phyloP scores from a whole-genome alignment of 64 coral and sea anemone genomes.

The Exaiptasia diaphana region DNA sequence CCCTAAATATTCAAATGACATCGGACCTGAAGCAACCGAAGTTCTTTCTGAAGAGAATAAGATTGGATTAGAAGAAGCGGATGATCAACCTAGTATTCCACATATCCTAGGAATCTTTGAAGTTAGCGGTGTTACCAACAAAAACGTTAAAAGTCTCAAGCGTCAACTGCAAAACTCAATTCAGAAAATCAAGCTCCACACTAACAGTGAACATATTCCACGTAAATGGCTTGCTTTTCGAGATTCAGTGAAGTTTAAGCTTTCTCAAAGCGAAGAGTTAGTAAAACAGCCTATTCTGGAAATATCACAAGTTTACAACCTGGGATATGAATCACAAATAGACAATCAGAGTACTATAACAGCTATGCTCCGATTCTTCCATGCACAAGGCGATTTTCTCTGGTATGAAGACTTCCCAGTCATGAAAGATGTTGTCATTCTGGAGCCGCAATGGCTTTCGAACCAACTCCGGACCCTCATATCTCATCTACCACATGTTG shows the following conservation, averaged over 20 bases:
- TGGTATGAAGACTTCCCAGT: conserved; percentile 75
- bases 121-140: conserved; percentile 46
- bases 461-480: conserved; percentile 55
- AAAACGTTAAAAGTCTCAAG: not conserved
- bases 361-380: conserved; percentile 73
- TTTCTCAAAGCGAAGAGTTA: conserved; percentile 34
- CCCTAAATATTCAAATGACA: not conserved
- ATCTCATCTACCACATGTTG: conserved; percentile 28
- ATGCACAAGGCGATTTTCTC: conserved; percentile 66
- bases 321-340: conserved; percentile 61
- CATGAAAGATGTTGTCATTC: conserved; percentile 53
- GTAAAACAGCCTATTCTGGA: conserved; percentile 54
- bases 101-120: conserved; percentile 67
- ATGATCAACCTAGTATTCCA: too few relatives aligned
- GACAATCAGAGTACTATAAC: conserved; percentile 58
- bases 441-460: conserved; percentile 72
- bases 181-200: not conserved
- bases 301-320: conserved; percentile 38
- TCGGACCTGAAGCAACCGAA: too few relatives aligned
- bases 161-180: not conserved
- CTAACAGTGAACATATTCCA: not conserved
- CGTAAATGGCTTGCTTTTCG: conserved; percentile 15
- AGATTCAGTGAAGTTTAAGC: conserved; percentile 10
- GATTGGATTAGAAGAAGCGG: not conserved
- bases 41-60: not conserved